Conservation (phyloP, 1,140 invertebrate species). For the Achroia grisella region DNA sequence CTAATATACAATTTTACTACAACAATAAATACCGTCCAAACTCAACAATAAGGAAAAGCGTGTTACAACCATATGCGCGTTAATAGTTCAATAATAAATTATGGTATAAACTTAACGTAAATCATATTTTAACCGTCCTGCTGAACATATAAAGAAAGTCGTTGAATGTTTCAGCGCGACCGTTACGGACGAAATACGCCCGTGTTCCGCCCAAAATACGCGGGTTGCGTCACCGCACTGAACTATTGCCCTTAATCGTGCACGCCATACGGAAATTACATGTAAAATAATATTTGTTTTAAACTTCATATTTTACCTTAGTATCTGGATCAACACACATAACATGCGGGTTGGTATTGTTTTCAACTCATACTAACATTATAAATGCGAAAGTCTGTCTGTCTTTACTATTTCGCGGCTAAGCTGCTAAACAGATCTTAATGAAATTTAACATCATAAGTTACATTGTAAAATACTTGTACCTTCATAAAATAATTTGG, state of each 20-base stretch:
- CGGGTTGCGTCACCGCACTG: slow-evolving; percentile 25
- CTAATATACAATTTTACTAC: too few species aligned
- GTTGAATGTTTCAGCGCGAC: slow-evolving; percentile 14
- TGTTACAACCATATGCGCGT: too few species aligned
- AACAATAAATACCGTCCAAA: background rate
- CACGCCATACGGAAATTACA: slow-evolving; percentile 25
- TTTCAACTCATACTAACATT: too few species aligned
- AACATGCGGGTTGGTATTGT: too few species aligned
- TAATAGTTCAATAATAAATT: too few species aligned
- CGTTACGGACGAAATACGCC: slow-evolving; percentile 16
- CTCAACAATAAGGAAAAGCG: background rate
- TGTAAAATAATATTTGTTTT: slow-evolving; percentile 2
- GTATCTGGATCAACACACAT: too few species aligned
- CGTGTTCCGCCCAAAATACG: slow-evolving; percentile 23
- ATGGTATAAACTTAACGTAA: background rate
- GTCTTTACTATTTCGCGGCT: too few species aligned
- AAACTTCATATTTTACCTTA: slow-evolving; percentile 1
- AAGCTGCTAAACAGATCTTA: too few species aligned
- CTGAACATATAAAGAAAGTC: background rate
- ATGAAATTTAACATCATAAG: too few species aligned
- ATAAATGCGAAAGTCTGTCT: too few species aligned
- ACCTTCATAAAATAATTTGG: too few species aligned
- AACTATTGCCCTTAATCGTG: slow-evolving; percentile 29
- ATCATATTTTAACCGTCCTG: slow-evolving; percentile 2
- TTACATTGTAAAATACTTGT: too few species aligned